These are phyloP conservation scores for Apodemia hepburni DNA, from an alignment of 2,888 invertebrate genomes.

Conservation along the genomic window DNA sequence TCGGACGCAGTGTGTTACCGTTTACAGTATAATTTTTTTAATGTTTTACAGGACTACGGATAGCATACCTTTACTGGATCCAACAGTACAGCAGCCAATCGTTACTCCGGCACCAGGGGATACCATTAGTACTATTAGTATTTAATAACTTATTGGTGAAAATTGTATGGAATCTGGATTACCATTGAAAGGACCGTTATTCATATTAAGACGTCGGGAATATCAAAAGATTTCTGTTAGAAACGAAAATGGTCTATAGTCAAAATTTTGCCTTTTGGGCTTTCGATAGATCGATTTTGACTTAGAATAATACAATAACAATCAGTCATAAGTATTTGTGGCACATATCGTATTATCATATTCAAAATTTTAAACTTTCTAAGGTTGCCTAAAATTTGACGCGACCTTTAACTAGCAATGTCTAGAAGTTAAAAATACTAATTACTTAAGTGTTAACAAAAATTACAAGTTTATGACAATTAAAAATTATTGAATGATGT, in stretches of 20 bases:
- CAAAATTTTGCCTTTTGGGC: too few relatives aligned
- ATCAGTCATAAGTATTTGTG: too few relatives aligned
- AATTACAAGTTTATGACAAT: too few relatives aligned
- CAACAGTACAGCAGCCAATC: conserved; percentile 60
- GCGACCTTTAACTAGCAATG: too few relatives aligned
- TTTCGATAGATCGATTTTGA: too few relatives aligned
- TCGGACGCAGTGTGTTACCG: not conserved
- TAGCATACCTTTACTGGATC: conserved; percentile 70
- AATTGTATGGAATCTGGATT: not conserved
- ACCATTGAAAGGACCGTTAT: conserved; percentile 1
- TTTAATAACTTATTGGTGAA: conserved; percentile 41
- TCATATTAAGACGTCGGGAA: not conserved
- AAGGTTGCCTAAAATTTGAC: too few relatives aligned
- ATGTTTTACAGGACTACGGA: conserved; percentile 60
- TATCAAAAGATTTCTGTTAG: not conserved
- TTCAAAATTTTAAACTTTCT: too few relatives aligned
- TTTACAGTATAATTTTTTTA: not conserved
- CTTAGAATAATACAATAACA: too few relatives aligned
- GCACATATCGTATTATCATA: too few relatives aligned
- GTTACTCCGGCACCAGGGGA: conserved; percentile 66
- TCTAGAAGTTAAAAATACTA: too few relatives aligned
- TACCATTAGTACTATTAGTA: conserved; percentile 75
- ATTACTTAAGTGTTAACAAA: too few relatives aligned
- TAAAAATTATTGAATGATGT: too few relatives aligned
- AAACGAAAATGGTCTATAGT: not conserved